These are phyloP conservation scores for Gonioctena quinquepunctata DNA, from an alignment of 1,140 invertebrate genomes.

Conservation along the genomic window DNA sequence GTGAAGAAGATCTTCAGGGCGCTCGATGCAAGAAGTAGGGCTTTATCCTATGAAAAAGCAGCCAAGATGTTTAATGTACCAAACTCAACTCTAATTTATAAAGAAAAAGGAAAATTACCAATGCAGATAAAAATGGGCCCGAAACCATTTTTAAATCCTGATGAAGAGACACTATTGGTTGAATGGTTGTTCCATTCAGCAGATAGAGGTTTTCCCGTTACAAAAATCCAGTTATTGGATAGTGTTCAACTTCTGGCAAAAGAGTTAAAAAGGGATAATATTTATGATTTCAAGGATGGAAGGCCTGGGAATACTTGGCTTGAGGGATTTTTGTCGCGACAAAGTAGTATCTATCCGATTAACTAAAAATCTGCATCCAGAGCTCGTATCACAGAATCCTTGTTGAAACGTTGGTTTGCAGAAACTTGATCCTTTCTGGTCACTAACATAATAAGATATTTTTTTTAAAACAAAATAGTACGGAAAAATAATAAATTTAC, in stretches of 20 bases:
- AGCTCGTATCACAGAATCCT: neutral
- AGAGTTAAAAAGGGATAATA: conserved; percentile 10
- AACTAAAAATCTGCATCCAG: conserved; percentile 4
- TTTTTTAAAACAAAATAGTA: neutral
- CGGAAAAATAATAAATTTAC: neutral
- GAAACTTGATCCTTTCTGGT: neutral
- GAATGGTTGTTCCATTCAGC: neutral
- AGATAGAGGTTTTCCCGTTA: conserved; percentile 14
- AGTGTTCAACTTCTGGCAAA: conserved; percentile 12
- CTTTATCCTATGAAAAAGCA: neutral
- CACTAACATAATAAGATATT: neutral
- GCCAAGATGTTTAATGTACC: conserved; percentile 1
- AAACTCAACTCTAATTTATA: neutral
- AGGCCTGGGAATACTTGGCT: too few relatives aligned
- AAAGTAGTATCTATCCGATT: too few relatives aligned
- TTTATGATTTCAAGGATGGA: conserved; percentile 8
- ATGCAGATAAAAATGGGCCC: neutral
- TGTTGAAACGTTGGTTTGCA: neutral
- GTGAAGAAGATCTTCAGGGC: conserved; percentile 3
- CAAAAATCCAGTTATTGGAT: too few relatives aligned
- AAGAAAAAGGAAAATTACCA: neutral
- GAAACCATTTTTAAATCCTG: neutral
- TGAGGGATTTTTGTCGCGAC: too few relatives aligned
- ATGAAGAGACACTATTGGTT: neutral
- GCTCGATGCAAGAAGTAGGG: too few relatives aligned